Evolutionary conservation across 2,797 vertebrate species (phyloP), one percentile per base, ranked within the genome.

Genomic region (Xenopus petersii): DNA sequence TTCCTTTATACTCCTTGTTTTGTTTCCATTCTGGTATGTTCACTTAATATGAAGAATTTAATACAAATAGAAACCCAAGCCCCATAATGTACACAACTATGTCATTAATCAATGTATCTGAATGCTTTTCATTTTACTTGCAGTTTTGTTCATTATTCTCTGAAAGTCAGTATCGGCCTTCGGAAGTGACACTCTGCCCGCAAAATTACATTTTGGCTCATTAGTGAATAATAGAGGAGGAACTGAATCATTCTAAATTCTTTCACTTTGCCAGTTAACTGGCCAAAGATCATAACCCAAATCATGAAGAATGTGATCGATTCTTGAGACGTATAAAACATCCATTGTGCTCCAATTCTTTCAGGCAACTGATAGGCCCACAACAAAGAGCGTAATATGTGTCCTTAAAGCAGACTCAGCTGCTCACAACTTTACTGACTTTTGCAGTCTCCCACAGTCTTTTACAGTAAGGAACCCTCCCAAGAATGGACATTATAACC

Each of bases 211-310:
- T 51, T 66, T 74, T 54, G 47, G 67, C 64, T 65, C 64, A 65
- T 56, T 11, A 61, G 24, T 49, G 64, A 51, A 70, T 64, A 70
- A 58, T 48, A 55, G 60, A 15, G 64, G 49, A 47, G 56, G 71
- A 70, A 70, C 49, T 65, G 71, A 79, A 48, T 79, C 67, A 61
- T 42, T 74, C 30, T 17, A 66, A 79, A 79, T 70, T 70, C 65
- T 70, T 70, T 73, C 67, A 21, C 54, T 49, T 30, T 62, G 59
- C 67, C 71, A 58, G 60, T 74, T 79, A 70, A 65, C 26, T 51
- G 54, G 71, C 61, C 71, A 79, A 74, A 74, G 77, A 79, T 79
- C 77, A 70, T 74, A 79, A 79, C 77, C 77, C 71, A 74, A 74
- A 74, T 54, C 62, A 30, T n/a, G 56, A 79, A 67, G 77, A 79